A percentile compares a stretch with the other conserved stretches of the same genome.
Conservation (phyloP, 2,113 vertebrate genomes). For the Caretta caretta region DNA sequence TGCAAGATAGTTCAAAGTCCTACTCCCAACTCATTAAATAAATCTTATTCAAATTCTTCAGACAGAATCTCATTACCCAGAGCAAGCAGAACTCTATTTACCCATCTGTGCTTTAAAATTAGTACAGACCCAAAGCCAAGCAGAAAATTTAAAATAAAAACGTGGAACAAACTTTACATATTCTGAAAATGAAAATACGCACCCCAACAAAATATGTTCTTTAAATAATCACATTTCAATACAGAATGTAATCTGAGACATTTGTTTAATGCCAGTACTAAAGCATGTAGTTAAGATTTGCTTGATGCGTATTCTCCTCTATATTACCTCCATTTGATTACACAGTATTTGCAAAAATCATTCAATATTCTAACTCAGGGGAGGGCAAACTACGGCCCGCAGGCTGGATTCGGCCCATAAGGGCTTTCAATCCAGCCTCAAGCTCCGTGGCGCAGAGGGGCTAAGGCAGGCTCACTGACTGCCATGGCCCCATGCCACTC, state of each 20-base stretch:
- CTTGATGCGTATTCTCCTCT: constrained; percentile 37
- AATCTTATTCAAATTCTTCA: neutral
- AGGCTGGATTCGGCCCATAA: too few species aligned
- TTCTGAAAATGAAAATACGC: neutral
- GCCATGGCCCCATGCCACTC: too few species aligned
- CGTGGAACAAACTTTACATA: neutral
- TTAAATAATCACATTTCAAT: constrained; percentile 43
- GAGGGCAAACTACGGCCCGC: too few species aligned
- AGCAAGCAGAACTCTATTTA: constrained; percentile 19
- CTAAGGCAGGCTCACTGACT: too few species aligned
- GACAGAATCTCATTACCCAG: neutral
- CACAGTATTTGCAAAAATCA: constrained; percentile 48
- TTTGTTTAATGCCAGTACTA: constrained; percentile 36
- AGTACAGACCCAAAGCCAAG: neutral
- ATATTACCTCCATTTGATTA: constrained; percentile 71
- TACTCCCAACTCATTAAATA: neutral
- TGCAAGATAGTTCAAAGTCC: neutral
- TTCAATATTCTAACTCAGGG: too few species aligned
- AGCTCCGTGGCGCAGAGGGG: too few species aligned
- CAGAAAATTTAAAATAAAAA: neutral
- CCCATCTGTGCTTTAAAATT: neutral
- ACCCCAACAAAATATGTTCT: constrained; percentile 32
- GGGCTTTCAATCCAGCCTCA: too few species aligned
- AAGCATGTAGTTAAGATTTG: constrained; percentile 33
- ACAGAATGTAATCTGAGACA: constrained; percentile 36